Evolutionary conservation across 2,888 invertebrate species (phyloP), one percentile per base, ranked within the genome.

Genomic region (Tachina grossa): DNA sequence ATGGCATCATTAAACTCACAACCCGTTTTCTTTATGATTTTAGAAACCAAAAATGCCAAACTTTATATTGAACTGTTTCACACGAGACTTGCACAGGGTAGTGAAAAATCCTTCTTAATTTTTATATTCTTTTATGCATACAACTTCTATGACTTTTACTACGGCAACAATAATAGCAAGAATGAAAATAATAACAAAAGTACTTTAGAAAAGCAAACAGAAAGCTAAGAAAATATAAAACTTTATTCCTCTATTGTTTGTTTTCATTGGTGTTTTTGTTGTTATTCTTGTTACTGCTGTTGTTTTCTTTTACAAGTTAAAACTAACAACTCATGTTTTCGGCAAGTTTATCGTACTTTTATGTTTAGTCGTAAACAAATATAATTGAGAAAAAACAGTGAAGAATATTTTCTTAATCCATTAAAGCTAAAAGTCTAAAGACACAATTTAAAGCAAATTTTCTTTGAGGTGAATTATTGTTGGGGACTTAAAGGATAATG

Each of bases 301-400:
- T 71, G 59, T 79, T 79, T 84, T 81, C 75, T 69, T 66, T 79
- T 49, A 19, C 66, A 81, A 85, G 66, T 84, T 84, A 83, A 85
- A 87, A 83, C 84, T 83, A 86, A 86, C 86, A 87, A 83, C 81
- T 87, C 87, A 84, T 86, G 87, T 86, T 86, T 86, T 86, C 66
- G 69, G 75, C 69, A 84, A 79, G 79, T 86, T 84, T 87, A 85
- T 85, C 83, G 83, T 71, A 49, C 63, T 84, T 83, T 82, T 79
- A 63, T 65, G 66, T 78, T 74, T 78, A 51, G 43, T 22, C 65
- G 53, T 69, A 76, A 72, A 66, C 69, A 61, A 76, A 69, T 16
- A 49, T 1, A 57, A 51, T 10, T 39, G 8, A 6, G 19, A 43
- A 41, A 22, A 61, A 49, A 74, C 51, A 11, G 19, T 19, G 6